These are phyloP conservation scores for Nesoenas mayeri DNA, from an alignment of 2,113 vertebrate genomes.

Conservation along the genomic window DNA sequence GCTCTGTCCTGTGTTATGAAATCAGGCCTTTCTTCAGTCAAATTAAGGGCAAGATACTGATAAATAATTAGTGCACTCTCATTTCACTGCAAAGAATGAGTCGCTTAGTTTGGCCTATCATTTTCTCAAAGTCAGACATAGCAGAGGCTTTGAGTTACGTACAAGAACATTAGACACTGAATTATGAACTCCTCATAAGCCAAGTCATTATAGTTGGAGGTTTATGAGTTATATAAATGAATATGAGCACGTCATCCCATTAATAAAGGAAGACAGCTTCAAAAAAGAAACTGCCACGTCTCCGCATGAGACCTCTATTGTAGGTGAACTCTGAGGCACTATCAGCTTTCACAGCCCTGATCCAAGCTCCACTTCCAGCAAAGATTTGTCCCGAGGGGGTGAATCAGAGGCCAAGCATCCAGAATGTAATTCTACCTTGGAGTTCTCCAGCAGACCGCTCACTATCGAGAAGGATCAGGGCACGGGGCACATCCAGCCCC, in stretches of 20 bases:
- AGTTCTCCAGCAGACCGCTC: background rate
- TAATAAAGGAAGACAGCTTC: constrained; percentile 63
- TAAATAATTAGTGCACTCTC: constrained; percentile 50
- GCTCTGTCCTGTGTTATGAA: constrained; percentile 17
- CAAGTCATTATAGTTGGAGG: constrained; percentile 16
- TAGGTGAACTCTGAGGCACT: background rate
- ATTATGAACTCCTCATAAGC: constrained; percentile 15
- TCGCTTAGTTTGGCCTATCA: constrained; percentile 9
- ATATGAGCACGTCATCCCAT: constrained; percentile 8
- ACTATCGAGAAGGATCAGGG: background rate
- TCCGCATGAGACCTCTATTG: constrained; percentile 43
- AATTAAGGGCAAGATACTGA: constrained; percentile 25
- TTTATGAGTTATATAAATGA: constrained; percentile 36
- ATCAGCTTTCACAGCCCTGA: constrained; percentile 56
- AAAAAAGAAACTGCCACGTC: background rate
- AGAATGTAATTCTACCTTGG: background rate
- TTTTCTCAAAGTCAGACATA: constrained; percentile 43
- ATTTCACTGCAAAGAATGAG: constrained; percentile 45
- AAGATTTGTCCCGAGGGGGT: constrained; percentile 53
- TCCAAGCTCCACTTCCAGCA: constrained; percentile 46
- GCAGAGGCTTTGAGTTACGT: constrained; percentile 40
- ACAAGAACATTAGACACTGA: background rate
- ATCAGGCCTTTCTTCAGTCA: constrained; percentile 39
- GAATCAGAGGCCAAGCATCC: constrained; percentile 54
- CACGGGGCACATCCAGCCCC: background rate